Evolutionary conservation across 2,888 invertebrate species (phyloP), one percentile per base, ranked within the genome.

Genomic region (Diarsia rubi): DNA sequence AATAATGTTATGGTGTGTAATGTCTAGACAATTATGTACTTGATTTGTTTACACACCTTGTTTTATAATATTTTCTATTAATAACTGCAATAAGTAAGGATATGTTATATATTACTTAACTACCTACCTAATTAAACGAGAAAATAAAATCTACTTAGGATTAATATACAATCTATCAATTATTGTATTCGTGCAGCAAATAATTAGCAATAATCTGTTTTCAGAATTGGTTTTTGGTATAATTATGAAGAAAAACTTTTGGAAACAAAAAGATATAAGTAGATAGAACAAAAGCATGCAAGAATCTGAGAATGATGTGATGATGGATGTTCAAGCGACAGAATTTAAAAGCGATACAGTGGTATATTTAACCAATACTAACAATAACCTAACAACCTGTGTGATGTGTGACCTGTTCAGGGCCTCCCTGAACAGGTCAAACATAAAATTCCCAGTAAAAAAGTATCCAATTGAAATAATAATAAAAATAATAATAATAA

Each of bases 11-110:
- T 72, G 24, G 24, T 62, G 19, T 66, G 31, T 37, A 45, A 59
- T 44, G 78, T 82, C 78, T 70, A 75, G 75, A 78, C 82, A 73
- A 70, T 81, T 78, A 62, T 47, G 8, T 60, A 68, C 19, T 62
- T 54, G 27, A 42, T 54, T 63, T 78, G 65, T 75, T 78, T 70
- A 75, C 69, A 45, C 14, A 62, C 16, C 0, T 57, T 64, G 37
- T 70, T 60, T 60, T 54, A 57, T 79, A 68, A 70, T 68, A 6
- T 62, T 52, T 37, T 81, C 16, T 75, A 81, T n/a, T 49, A 37
- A 31, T 44, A 74, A 31, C 31, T 57, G 62, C 27, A 63, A 45
- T 19, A 14, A 67, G 42, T 42, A 27, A 49, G 16, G 21, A 27
- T 21, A 24, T n/a, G n/a, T n/a, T n/a, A n/a, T n/a, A n/a, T n/a